A percentile compares a stretch with the other conserved stretches of the same genome.
These are phyloP conservation scores for Sycophila sp. DNA, from an alignment of 1,140 invertebrate species.

Conservation along the genomic window DNA sequence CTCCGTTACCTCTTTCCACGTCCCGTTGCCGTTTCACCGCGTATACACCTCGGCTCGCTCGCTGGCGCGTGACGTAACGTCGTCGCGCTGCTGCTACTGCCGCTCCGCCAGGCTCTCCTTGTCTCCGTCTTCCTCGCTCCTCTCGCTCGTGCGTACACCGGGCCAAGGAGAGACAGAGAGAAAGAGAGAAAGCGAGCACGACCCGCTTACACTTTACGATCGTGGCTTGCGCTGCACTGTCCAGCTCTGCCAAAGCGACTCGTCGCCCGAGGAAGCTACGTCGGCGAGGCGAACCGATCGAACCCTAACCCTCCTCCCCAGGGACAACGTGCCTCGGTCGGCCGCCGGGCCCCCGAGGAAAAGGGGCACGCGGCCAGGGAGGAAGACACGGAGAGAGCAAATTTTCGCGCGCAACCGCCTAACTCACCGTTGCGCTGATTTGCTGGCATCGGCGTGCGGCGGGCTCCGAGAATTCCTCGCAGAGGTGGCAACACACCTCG, in stretches of 20 bases:
- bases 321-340: too few species aligned
- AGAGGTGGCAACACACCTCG: too few species aligned
- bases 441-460: too few species aligned
- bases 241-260: too few species aligned
- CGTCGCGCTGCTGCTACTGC: constrained; percentile 13
- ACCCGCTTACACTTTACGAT: too few species aligned
- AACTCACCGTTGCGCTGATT: too few species aligned
- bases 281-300: neutral
- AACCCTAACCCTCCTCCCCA: constrained; percentile 9
- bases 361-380: neutral
- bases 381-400: neutral
- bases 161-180: neutral
- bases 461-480: too few species aligned
- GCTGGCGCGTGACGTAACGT: constrained; percentile 33
- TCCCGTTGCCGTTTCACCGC: constrained; percentile 17
- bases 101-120: neutral
- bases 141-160: neutral
- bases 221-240: too few species aligned
- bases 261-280: too few species aligned
- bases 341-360: too few species aligned
- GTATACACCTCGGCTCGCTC: constrained; percentile 26
- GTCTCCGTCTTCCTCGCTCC: neutral
- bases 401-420: too few species aligned
- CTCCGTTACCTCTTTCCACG: neutral
- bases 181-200: neutral